These are phyloP conservation scores for Jacana jacana DNA, from an alignment of 2,113 vertebrate genomes.

Conservation along the genomic window DNA sequence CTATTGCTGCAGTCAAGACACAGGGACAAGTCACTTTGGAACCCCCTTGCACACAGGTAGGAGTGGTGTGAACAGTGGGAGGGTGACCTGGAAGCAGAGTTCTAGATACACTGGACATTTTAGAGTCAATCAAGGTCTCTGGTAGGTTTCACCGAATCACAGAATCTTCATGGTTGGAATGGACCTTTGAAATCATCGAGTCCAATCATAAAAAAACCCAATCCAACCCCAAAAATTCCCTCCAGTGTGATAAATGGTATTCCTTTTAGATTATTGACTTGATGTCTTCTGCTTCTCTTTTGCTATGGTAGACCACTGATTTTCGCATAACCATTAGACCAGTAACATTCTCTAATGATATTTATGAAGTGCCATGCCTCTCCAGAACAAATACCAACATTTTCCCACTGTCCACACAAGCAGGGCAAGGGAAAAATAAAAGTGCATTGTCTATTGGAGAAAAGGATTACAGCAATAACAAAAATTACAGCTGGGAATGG, in stretches of 20 bases:
- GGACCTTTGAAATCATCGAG: too few species aligned
- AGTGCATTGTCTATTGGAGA: neutral
- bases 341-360: accelerated
- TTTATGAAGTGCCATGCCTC: neutral
- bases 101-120: neutral
- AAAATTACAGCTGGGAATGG: neutral
- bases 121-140: neutral
- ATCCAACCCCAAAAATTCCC: too few species aligned
- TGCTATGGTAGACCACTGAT: accelerated
- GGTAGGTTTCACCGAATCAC: neutral
- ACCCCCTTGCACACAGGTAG: accelerated
- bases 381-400: neutral
- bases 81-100: neutral
- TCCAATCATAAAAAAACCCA: too few species aligned
- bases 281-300: neutral
- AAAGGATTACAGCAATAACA: neutral
- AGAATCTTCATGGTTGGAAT: too few species aligned
- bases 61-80: neutral
- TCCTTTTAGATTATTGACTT: neutral
- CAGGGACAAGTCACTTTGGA: neutral
- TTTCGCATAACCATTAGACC: neutral
- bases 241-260: neutral
- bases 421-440: neutral
- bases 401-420: neutral
- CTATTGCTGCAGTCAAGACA: neutral